Conservation (phyloP, 2,797 vertebrate genomes). For the Sternotherus odoratus region DNA sequence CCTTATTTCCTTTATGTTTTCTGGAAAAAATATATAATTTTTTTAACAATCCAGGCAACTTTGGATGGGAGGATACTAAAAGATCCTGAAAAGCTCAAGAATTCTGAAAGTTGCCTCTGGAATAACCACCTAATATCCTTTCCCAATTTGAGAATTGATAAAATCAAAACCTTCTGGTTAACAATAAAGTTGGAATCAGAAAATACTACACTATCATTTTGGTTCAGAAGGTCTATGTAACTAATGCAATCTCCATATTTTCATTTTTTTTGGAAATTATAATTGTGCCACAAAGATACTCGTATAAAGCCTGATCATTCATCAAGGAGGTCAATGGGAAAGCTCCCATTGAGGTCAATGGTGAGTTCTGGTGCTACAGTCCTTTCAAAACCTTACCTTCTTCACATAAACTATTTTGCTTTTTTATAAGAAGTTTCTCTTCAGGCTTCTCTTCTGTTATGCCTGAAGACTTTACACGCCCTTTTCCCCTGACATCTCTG, state of each 20-base stretch:
- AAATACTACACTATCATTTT: too few relatives aligned
- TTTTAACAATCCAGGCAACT: not conserved
- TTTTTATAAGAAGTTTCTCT: slow-evolving; percentile 79
- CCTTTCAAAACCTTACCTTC: slow-evolving; percentile 69
- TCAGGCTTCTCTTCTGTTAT: slow-evolving; percentile 83
- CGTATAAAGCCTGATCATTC: not conserved
- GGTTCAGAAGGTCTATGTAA: not conserved
- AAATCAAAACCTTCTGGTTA: not conserved
- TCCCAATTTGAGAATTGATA: not conserved
- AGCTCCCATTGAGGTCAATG: not conserved
- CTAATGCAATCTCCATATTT: not conserved
- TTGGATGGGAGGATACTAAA: not conserved
- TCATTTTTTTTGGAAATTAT: not conserved
- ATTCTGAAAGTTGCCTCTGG: not conserved
- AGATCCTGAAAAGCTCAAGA: not conserved
- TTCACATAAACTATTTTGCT: slow-evolving; percentile 75
- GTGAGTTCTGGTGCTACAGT: not conserved
- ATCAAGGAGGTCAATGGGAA: not conserved
- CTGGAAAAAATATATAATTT: slow-evolving; percentile 75
- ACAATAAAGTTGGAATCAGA: not conserved
- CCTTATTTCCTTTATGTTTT: slow-evolving; percentile 77
- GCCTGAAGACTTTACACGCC: slow-evolving; percentile 63
- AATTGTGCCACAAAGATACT: not conserved
- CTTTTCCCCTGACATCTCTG: slow-evolving; percentile 82
- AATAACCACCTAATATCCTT: not conserved